phyloP scores from a whole-genome alignment of 1,140 invertebrate species.

The Spodoptera litura region DNA sequence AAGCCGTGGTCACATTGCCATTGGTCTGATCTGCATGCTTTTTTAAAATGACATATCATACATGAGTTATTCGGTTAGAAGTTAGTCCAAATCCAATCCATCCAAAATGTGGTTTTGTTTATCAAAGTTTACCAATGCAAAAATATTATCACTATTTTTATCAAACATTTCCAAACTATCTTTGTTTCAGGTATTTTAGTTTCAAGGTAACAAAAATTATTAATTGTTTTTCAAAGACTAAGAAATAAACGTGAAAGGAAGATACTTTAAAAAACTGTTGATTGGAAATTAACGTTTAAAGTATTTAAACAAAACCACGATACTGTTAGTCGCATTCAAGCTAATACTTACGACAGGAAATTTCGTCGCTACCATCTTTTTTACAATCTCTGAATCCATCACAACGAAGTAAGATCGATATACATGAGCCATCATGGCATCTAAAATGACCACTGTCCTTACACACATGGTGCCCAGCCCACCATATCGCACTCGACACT shows the following conservation, averaged over 20 bases:
- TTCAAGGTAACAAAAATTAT: too few species aligned
- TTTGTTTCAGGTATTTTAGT: too few species aligned
- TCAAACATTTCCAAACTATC: too few species aligned
- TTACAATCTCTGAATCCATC: conserved; percentile 86
- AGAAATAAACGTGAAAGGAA: too few species aligned
- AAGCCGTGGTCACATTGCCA: conserved; percentile 88
- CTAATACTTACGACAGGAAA: conserved; percentile 86
- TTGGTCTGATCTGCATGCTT: conserved; percentile 87
- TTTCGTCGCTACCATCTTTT: conserved; percentile 86
- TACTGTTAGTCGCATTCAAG: conserved; percentile 20
- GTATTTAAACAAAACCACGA: conserved; percentile 30
- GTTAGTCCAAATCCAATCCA: conserved; percentile 7
- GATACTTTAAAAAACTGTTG: too few species aligned
- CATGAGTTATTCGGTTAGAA: conserved; percentile 25
- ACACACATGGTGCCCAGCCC: conserved; percentile 78
- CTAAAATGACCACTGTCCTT: conserved; percentile 77
- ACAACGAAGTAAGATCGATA: conserved; percentile 88
- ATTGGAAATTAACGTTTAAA: too few species aligned
- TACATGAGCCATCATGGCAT: conserved; percentile 90
- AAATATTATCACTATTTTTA: too few species aligned
- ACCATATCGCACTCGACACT: conserved; percentile 66
- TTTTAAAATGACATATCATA: conserved; percentile 55
- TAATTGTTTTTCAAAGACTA: too few species aligned
- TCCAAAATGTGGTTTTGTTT: conserved; percentile 28
- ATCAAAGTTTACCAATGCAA: not conserved